Evolutionary conservation across 2,888 invertebrate species (phyloP).

Genomic region (Harpalus rubripes): DNA sequence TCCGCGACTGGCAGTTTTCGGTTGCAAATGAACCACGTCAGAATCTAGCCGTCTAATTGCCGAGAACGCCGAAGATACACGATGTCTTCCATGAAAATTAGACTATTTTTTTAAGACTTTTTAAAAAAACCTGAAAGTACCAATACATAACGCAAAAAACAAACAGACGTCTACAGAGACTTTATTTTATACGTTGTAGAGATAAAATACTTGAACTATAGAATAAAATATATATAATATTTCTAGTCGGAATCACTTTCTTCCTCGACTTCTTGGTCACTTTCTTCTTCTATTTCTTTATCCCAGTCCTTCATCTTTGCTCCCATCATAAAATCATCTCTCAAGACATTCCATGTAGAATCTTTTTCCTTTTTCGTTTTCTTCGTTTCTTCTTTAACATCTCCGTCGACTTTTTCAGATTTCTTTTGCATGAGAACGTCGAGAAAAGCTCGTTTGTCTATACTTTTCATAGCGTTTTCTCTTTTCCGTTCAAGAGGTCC

Average conservation of each 20-base stretch:
- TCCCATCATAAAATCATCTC: constrained; percentile 94
- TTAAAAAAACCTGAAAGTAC: too few species aligned
- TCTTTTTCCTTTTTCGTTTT: constrained; percentile 71
- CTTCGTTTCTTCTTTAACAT: constrained; percentile 77
- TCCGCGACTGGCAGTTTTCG: too few species aligned
- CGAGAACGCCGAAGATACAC: too few species aligned
- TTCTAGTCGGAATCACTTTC: constrained; percentile 61
- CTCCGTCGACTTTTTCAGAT: constrained; percentile 77
- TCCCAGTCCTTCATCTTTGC: constrained; percentile 96
- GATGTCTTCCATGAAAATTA: too few species aligned
- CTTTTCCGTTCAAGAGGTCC: constrained; percentile 88
- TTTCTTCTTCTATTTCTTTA: constrained; percentile 82
- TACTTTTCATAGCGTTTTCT: constrained; percentile 87
- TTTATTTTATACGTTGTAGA: too few species aligned
- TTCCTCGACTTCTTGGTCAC: constrained; percentile 69
- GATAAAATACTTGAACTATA: constrained; percentile 70
- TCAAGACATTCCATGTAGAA: constrained; percentile 83
- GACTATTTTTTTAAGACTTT: too few species aligned
- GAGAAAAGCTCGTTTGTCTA: constrained; percentile 87
- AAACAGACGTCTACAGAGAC: too few species aligned
- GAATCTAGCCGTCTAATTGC: too few species aligned
- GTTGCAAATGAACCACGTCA: too few species aligned
- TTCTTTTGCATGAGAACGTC: constrained; percentile 86
- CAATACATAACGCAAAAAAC: too few species aligned
- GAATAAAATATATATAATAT: constrained; percentile 14